Percentiles rank a stretch among this genome's conserved stretches.
phyloP scores from a whole-genome alignment of 2,113 vertebrate genomes.

The Centropus bengalensis region DNA sequence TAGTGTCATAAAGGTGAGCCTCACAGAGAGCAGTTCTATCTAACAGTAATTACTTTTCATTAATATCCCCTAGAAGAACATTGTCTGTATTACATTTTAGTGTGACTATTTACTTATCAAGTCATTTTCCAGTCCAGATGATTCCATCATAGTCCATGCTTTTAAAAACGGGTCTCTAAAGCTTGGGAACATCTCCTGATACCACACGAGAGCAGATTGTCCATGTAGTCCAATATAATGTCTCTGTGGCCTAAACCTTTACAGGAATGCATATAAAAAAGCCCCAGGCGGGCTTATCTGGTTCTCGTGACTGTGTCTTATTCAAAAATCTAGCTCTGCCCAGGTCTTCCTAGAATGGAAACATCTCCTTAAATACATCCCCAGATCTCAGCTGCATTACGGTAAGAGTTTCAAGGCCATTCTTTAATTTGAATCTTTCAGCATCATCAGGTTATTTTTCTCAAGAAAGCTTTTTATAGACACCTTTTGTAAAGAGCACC shows the following conservation, averaged over 20 bases:
- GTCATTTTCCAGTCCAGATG: not conserved
- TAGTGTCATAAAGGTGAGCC: not conserved
- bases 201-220: not conserved
- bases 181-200: not conserved
- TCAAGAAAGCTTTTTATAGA: constrained; percentile 47
- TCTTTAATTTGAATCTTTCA: not conserved
- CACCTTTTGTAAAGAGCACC: constrained; percentile 92
- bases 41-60: not conserved
- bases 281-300: not conserved
- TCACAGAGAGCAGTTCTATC: not conserved
- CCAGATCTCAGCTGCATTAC: not conserved
- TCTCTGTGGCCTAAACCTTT: not conserved
- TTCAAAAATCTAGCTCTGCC: not conserved
- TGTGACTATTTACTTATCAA: not conserved
- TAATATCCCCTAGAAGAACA: not conserved
- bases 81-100: not conserved
- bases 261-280: not conserved
- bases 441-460: not conserved
- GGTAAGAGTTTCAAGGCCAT: not conserved
- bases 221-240: not conserved
- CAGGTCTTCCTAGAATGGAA: not conserved
- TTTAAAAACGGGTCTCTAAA: not conserved
- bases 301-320: not conserved
- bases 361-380: not conserved
- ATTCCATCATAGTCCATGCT: not conserved